Base-by-base conservation (phyloP, 2,888 invertebrate species). In the Theretra japonica region DNA sequence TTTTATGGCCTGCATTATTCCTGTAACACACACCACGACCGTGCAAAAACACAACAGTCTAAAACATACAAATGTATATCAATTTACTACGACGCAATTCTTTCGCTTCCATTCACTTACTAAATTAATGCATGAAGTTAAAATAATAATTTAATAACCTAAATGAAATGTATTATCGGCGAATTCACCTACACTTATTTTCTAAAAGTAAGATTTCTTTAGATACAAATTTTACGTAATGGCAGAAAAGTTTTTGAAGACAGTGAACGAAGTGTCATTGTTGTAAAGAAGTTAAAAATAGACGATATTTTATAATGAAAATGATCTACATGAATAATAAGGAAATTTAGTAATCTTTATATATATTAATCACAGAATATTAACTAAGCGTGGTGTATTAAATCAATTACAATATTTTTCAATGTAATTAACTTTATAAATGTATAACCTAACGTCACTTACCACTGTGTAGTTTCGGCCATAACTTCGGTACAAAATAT, bases 1-100 rank as follows among this genome's bases (percentile, higher is more conserved):
- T 85, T 91, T 93, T 65, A 94, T 80, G 75, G 92, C 93, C 87
- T 93, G 92, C 94, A 94, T 94, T 80, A 80, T 87, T 74, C 69
- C 77, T 48, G 74, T 72, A 69, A 76, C 72, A 73, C 23, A 70
- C 28, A 68, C 25, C 5, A 4, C 4, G 4, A 6, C 48, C 7
- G 53, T 53, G 25, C 23, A 30, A 69, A 19, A 21, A n/a, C 7
- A 53, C 53, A 28, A 23, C n/a, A 30, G 17, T 30, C 19, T 25
- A n/a, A 56, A 30, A 50, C 50, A 50, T 6, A 53, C 8, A n/a
- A 17, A n/a, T 53, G 15, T 23, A 6, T 3, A 4, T 8, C 23
- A 19, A 28, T 30, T n/a, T 56, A 56, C 2, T 69, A 21, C 56
- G 28, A 28, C n/a, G 68, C 68, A 69, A 41, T 65, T 28, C 21